Conservation (phyloP, 2,888 invertebrate species). For the Eupeodes latifasciatus region DNA sequence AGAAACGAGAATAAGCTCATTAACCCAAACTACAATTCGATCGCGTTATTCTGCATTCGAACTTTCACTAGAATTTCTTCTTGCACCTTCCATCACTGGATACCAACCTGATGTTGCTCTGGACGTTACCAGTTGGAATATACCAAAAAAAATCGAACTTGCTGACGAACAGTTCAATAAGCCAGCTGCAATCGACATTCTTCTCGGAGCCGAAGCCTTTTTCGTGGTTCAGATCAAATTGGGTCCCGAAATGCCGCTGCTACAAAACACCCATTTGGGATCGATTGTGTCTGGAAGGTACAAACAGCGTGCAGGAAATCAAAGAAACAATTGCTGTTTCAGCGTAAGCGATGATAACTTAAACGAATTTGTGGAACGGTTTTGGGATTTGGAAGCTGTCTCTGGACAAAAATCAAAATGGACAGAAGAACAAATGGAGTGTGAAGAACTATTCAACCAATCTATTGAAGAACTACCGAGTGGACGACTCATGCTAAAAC, state of each 20-base stretch:
- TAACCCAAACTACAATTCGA: constrained; percentile 33
- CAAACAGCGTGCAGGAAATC: neutral
- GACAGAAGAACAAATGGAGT: constrained; percentile 12
- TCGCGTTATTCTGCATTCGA: constrained; percentile 26
- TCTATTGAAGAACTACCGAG: constrained; percentile 8
- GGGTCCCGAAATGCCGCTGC: neutral
- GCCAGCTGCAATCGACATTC: neutral
- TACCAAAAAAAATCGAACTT: constrained; percentile 33
- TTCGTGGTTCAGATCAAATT: neutral
- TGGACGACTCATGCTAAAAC: constrained; percentile 6
- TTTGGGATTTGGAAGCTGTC: too few relatives aligned
- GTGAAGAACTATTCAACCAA: constrained; percentile 12
- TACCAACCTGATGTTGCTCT: constrained; percentile 27
- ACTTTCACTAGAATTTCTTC: constrained; percentile 5
- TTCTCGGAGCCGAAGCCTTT: constrained; percentile 19
- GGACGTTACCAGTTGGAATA: neutral
- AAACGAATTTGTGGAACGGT: constrained; percentile 1
- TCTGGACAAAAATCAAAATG: neutral
- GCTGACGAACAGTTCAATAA: constrained; percentile 13
- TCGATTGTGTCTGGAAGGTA: neutral
- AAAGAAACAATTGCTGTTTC: neutral
- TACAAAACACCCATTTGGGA: constrained; percentile 23
- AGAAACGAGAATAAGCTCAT: constrained; percentile 19
- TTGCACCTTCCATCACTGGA: constrained; percentile 34
- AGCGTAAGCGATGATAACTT: neutral